Evolutionary conservation across 2,888 invertebrate genomes (phyloP).

Genomic region (Netelia fuscicornis): DNA sequence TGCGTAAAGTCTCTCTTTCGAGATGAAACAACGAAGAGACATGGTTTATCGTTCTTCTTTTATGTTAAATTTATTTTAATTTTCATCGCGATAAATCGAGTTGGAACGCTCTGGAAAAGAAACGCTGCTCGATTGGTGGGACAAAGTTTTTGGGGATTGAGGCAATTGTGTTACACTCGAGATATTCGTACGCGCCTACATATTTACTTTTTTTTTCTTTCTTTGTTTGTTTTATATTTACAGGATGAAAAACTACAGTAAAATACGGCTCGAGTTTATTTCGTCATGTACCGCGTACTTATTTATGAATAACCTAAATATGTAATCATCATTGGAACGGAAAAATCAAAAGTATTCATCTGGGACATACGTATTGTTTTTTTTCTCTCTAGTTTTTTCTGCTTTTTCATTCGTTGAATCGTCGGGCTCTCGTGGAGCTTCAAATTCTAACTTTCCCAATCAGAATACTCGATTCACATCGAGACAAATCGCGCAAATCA

Average conservation of each 20-base stretch:
- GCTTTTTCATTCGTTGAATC: slow-evolving; percentile 50
- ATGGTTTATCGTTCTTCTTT: slow-evolving; percentile 18
- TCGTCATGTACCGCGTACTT: slow-evolving; percentile 65
- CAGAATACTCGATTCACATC: slow-evolving; percentile 13
- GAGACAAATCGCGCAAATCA: slow-evolving; percentile 17
- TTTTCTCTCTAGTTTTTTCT: slow-evolving; percentile 53
- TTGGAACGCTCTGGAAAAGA: not conserved
- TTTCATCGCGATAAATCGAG: too few relatives aligned
- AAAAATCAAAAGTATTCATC: slow-evolving; percentile 56
- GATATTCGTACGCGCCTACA: slow-evolving; percentile 61
- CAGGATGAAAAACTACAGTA: slow-evolving; percentile 70
- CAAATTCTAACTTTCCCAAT: not conserved
- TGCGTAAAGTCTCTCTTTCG: not conserved
- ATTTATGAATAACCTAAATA: slow-evolving; percentile 55
- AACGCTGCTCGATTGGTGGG: slow-evolving; percentile 34
- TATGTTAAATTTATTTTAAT: slow-evolving; percentile 18
- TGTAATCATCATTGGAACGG: slow-evolving; percentile 43
- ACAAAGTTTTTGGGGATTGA: slow-evolving; percentile 24
- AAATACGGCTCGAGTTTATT: slow-evolving; percentile 63
- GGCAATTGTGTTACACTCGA: slow-evolving; percentile 64
- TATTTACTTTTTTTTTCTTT: slow-evolving; percentile 18
- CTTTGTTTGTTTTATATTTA: slow-evolving; percentile 60
- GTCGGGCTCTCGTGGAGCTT: slow-evolving; percentile 5
- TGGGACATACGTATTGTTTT: slow-evolving; percentile 39
- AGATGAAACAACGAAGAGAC: too few relatives aligned